A percentile compares a stretch with the other conserved stretches of the same genome.
phyloP scores from a whole-genome alignment of 2,888 invertebrate species.

The Noctua pronuba region DNA sequence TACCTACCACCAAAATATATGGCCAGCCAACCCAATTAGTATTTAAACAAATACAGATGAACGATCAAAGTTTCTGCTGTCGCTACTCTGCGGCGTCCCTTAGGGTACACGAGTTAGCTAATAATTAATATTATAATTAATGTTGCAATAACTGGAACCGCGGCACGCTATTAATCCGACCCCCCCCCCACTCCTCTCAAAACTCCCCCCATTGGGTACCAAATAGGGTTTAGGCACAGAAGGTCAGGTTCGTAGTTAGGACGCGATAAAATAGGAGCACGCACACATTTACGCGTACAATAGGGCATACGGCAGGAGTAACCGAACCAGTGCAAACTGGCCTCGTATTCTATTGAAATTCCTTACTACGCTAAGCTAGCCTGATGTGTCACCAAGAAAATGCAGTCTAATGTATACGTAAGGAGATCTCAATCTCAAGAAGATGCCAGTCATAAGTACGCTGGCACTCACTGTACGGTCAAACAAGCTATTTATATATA shows the following conservation, averaged over 20 bases:
- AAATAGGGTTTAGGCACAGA: constrained; percentile 17
- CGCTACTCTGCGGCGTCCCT: constrained; percentile 74
- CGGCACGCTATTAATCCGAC: constrained; percentile 72
- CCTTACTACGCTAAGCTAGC: not conserved
- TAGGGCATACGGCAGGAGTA: not conserved
- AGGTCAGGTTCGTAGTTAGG: not conserved
- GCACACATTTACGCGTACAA: not conserved
- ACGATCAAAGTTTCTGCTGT: constrained; percentile 56
- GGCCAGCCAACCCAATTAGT: constrained; percentile 46
- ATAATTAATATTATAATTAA: constrained; percentile 90
- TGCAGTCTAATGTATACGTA: not conserved
- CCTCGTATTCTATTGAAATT: not conserved
- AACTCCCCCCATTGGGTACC: constrained; percentile 17
- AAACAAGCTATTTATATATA: too few relatives aligned
- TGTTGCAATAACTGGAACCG: constrained; percentile 85
- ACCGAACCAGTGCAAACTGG: not conserved
- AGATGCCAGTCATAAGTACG: not conserved
- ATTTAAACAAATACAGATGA: constrained; percentile 59
- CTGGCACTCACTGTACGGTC: not conserved
- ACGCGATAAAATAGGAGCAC: not conserved
- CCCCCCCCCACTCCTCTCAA: constrained; percentile 41
- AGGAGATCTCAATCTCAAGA: not conserved
- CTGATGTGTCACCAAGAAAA: not conserved
- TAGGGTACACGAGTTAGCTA: constrained; percentile 86
- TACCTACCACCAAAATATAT: not conserved